A percentile compares a stretch with the other conserved stretches of the same genome.
Conservation (phyloP, 2,797 vertebrate species). For the Kryptopterus vitreolus region DNA sequence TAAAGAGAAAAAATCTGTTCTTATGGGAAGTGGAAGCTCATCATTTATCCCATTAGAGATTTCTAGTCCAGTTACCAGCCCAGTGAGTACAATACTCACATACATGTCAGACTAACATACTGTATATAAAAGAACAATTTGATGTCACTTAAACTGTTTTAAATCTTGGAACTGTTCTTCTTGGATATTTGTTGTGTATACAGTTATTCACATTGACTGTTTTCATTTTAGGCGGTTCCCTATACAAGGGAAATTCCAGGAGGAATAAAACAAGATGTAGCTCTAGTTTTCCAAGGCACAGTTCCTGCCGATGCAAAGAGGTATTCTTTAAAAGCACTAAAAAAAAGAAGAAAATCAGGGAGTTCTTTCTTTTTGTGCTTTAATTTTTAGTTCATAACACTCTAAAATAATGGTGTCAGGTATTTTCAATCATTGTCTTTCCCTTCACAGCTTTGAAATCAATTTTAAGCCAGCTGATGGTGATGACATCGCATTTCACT, state of each 20-base stretch:
- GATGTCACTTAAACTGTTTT: too few relatives aligned
- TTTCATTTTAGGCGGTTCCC: conserved; percentile 24
- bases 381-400: too few relatives aligned
- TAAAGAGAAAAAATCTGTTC: not conserved
- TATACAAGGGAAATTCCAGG: conserved; percentile 14
- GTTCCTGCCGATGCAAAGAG: not conserved
- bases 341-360: too few relatives aligned
- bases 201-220: not conserved
- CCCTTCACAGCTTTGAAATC: conserved; percentile 17
- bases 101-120: too few relatives aligned
- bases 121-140: too few relatives aligned
- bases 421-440: not conserved
- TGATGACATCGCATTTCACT: conserved; percentile 37
- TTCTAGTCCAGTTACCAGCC: not conserved
- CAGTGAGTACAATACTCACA: conserved; percentile 12
- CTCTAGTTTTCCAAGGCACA: conserved; percentile 36
- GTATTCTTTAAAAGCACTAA: not conserved
- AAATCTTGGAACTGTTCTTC: too few relatives aligned
- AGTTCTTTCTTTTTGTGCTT: too few relatives aligned
- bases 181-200: too few relatives aligned
- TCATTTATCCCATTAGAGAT: conserved; percentile 1
- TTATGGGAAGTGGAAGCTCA: not conserved
- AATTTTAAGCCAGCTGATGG: conserved; percentile 1
- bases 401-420: too few relatives aligned
- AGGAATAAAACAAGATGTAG: conserved; percentile 26